Evolutionary conservation across 1,140 invertebrate species (phyloP).

Genomic region (Zaprionus camerounensis): DNA sequence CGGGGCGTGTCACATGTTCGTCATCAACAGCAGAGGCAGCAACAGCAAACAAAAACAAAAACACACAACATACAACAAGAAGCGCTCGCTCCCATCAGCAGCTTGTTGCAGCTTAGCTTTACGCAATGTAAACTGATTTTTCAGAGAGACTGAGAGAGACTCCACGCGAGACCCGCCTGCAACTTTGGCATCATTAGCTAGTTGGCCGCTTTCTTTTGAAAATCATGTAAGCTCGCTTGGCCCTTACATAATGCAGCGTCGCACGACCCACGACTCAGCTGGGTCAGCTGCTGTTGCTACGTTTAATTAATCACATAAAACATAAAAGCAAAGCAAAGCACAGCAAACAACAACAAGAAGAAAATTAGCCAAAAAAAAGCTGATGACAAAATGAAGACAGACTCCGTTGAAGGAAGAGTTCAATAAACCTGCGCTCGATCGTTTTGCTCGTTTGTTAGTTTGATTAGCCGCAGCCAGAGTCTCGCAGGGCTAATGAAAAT

Average conservation of each 20-base stretch:
- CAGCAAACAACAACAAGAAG: conserved; percentile 34
- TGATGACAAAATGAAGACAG: conserved; percentile 43
- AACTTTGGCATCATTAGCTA: conserved; percentile 54
- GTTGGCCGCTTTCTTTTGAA: conserved; percentile 50
- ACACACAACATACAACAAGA: not conserved
- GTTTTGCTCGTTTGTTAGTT: conserved; percentile 17
- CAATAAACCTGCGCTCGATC: conserved; percentile 54
- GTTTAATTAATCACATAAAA: conserved; percentile 54
- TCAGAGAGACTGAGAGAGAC: conserved; percentile 1
- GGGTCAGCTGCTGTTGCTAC: conserved; percentile 41
- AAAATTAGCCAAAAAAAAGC: conserved; percentile 64
- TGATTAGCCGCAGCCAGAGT: conserved; percentile 37
- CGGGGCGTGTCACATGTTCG: conserved; percentile 77
- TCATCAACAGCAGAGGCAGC: conserved; percentile 43
- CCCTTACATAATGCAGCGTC: conserved; percentile 37
- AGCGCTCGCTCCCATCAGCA: conserved; percentile 41
- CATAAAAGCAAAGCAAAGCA: conserved; percentile 14
- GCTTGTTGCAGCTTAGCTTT: conserved; percentile 65
- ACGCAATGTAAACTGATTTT: conserved; percentile 62
- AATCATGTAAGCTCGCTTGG: conserved; percentile 42
- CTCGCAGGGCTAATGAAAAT: conserved; percentile 69
- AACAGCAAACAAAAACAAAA: conserved; percentile 20
- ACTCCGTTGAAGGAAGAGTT: conserved; percentile 35
- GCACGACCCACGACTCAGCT: conserved; percentile 24
- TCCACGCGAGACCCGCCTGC: conserved; percentile 25